A percentile compares a stretch with the other conserved stretches of the same genome.
phyloP scores from a whole-genome alignment of 2,888 invertebrate species.

The Synergus laeviventris region DNA sequence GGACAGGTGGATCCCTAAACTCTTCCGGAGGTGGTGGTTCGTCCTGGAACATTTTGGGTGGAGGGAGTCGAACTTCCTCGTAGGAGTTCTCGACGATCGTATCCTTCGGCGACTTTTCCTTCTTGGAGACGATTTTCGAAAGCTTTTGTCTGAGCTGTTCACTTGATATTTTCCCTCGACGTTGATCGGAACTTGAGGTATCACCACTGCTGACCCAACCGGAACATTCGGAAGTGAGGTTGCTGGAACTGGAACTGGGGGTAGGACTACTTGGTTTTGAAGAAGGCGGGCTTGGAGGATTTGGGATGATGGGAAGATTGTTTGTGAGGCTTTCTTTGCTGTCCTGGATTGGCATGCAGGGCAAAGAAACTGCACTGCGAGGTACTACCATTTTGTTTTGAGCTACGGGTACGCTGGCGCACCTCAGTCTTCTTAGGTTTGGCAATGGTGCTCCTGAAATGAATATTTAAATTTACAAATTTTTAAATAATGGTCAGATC shows the following conservation, averaged over 20 bases:
- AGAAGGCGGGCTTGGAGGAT: slow-evolving; percentile 68
- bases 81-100: slow-evolving; percentile 79
- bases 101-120: slow-evolving; percentile 54
- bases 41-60: slow-evolving; percentile 91
- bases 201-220: slow-evolving; percentile 90
- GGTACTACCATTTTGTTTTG: slow-evolving; percentile 72
- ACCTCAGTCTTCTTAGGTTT: slow-evolving; percentile 69
- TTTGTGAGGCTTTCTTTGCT: slow-evolving; percentile 69
- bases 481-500: slow-evolving; percentile 27
- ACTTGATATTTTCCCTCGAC: slow-evolving; percentile 75
- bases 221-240: slow-evolving; percentile 87
- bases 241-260: slow-evolving; percentile 80
- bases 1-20: slow-evolving; percentile 80
- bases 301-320: slow-evolving; percentile 66
- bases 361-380: slow-evolving; percentile 72
- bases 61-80: slow-evolving; percentile 85
- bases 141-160: slow-evolving; percentile 83
- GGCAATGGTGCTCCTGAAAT: slow-evolving; percentile 51
- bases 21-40: slow-evolving; percentile 87
- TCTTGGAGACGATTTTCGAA: slow-evolving; percentile 79
- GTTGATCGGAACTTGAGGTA: slow-evolving; percentile 72
- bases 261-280: slow-evolving; percentile 69
- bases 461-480: not conserved
- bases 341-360: slow-evolving; percentile 73
- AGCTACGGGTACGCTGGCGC: slow-evolving; percentile 73